Conservation (phyloP, 2,113 vertebrate genomes). For the Pitta sordida region DNA sequence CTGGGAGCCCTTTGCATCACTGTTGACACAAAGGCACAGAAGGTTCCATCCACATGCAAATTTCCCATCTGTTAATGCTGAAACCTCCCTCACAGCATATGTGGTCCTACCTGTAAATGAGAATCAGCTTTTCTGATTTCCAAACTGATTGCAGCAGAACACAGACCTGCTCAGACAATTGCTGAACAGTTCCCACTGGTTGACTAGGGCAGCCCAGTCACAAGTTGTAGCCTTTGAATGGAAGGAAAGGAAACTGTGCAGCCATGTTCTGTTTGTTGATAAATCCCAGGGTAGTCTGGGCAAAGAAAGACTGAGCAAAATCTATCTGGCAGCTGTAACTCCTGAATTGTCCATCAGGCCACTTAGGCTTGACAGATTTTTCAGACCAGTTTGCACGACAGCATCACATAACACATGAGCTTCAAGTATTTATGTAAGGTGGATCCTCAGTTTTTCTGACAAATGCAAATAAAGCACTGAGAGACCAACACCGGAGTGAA, state of each 20-base stretch:
- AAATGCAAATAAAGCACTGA: neutral
- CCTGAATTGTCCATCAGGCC: neutral
- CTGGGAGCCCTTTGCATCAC: neutral
- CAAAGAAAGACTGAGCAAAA: neutral
- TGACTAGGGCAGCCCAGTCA: neutral
- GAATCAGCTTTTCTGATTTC: neutral
- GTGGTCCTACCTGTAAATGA: neutral
- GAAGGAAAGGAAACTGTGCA: neutral
- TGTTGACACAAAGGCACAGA: neutral
- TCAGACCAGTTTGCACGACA: neutral
- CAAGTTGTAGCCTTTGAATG: neutral
- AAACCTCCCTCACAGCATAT: neutral
- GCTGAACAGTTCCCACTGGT: neutral
- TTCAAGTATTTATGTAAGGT: neutral
- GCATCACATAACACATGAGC: neutral
- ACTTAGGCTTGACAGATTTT: neutral
- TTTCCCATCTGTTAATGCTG: neutral
- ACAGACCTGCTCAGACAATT: neutral
- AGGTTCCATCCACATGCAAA: neutral
- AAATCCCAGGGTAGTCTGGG: neutral
- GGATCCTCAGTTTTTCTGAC: neutral
- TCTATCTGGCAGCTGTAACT: neutral
- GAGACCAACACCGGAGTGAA: neutral
- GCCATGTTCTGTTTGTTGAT: neutral
- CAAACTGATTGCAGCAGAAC: neutral